Percentiles rank a stretch among this genome's conserved stretches.
phyloP scores from a whole-genome alignment of 2,888 invertebrate species.

The Nebria salina region DNA sequence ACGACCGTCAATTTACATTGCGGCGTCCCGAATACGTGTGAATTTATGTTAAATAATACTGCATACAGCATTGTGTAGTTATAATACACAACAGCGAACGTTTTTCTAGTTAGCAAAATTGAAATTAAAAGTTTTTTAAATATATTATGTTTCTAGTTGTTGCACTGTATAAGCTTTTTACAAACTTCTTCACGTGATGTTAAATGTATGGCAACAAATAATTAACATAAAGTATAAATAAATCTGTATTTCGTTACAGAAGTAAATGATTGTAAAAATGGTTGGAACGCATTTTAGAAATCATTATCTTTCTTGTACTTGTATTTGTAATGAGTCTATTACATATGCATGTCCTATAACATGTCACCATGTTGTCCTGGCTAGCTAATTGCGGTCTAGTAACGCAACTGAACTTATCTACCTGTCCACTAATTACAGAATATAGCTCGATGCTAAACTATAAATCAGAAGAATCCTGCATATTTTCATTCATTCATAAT shows the following conservation, averaged over 20 bases:
- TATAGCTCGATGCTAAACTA: not conserved
- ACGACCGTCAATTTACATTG: not conserved
- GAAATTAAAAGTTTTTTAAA: not conserved
- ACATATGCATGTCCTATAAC: not conserved
- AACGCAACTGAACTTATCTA: constrained; percentile 2
- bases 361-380: constrained; percentile 14
- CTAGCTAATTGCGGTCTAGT: not conserved
- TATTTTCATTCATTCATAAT: not conserved
- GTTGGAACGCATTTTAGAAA: not conserved
- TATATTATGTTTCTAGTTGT: not conserved
- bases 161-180: no score
- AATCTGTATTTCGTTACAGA: not conserved
- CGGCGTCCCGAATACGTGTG: constrained; percentile 38
- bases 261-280: not conserved
- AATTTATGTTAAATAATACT: constrained; percentile 40
- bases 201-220: not conserved
- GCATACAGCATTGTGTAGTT: constrained; percentile 21
- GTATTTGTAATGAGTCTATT: not conserved
- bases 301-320: not conserved
- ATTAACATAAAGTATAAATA: not conserved
- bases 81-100: not conserved
- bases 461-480: not conserved
- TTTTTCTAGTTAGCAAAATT: not conserved
- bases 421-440: constrained; percentile 30
- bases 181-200: not conserved